These are phyloP conservation scores for Spondyliosoma cantharus DNA, from an alignment of 2,797 vertebrate genomes.

Conservation along the genomic window DNA sequence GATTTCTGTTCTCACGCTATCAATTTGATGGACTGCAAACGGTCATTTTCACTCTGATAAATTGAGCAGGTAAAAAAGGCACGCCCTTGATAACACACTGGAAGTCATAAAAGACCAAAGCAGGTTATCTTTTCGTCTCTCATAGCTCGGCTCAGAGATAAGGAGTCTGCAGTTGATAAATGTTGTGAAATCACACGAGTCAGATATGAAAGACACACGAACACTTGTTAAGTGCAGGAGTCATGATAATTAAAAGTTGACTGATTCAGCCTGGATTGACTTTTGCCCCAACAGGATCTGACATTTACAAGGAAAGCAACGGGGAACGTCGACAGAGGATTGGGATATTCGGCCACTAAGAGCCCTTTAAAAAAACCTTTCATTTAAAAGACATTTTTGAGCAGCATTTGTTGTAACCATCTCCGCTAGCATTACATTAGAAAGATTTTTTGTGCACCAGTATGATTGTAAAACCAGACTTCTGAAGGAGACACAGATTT, in stretches of 20 bases:
- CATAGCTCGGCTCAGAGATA: neutral
- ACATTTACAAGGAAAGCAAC: neutral
- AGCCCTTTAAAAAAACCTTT: neutral
- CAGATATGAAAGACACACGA: neutral
- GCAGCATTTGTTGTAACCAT: neutral
- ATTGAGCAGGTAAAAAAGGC: neutral
- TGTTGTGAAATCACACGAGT: slow-evolving; percentile 39
- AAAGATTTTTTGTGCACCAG: neutral
- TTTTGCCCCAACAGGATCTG: neutral
- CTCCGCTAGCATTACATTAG: neutral
- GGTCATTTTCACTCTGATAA: slow-evolving; percentile 6
- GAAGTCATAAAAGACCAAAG: slow-evolving; percentile 20
- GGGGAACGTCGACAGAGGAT: neutral
- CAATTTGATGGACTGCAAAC: neutral
- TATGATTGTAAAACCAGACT: neutral
- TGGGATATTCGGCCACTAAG: neutral
- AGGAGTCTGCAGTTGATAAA: slow-evolving; percentile 40
- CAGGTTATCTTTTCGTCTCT: slow-evolving; percentile 9
- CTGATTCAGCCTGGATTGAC: slow-evolving; percentile 1
- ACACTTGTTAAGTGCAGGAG: neutral
- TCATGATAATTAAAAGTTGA: slow-evolving; percentile 8
- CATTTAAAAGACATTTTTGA: neutral
- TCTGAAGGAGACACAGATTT: neutral
- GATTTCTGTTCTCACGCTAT: neutral
- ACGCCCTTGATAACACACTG: neutral